These are phyloP conservation scores for Bombus confusus DNA, from an alignment of 1,140 invertebrate species.

Conservation along the genomic window DNA sequence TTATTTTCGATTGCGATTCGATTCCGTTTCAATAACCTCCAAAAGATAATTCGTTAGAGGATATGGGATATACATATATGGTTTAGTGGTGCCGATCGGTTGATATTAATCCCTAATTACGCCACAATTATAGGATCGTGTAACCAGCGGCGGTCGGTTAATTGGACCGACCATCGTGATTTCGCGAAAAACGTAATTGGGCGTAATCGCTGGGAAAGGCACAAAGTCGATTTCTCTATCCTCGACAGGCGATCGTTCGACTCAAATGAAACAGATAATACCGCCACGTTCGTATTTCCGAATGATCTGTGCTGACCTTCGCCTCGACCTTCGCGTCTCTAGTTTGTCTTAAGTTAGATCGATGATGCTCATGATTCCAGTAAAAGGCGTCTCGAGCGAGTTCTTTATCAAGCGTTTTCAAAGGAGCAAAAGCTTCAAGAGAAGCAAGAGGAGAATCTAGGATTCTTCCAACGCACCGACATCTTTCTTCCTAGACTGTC, in stretches of 20 bases:
- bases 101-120: conserved; percentile 26
- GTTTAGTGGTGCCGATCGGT: neutral
- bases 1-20: neutral
- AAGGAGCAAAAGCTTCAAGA: conserved; percentile 25
- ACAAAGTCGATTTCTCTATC: conserved; percentile 6
- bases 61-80: neutral
- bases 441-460: conserved; percentile 18
- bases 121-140: neutral
- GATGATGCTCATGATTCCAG: conserved; percentile 5
- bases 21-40: neutral
- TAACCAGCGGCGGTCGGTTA: neutral
- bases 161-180: neutral
- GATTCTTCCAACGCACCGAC: conserved; percentile 40
- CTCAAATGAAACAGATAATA: neutral
- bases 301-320: conserved; percentile 16
- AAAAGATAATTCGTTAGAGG: conserved; percentile 12
- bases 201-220: neutral
- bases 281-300: neutral
- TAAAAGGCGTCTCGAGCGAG: neutral
- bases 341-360: conserved; percentile 5
- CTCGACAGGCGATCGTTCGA: neutral
- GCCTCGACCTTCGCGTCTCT: conserved; percentile 18
- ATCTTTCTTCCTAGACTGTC: conserved; percentile 14
- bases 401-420: conserved; percentile 30
- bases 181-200: neutral